A percentile compares a stretch with the other conserved stretches of the same genome.
Evolutionary conservation across 1,140 invertebrate genomes (phyloP).

Genomic region (Bombus turneri): DNA sequence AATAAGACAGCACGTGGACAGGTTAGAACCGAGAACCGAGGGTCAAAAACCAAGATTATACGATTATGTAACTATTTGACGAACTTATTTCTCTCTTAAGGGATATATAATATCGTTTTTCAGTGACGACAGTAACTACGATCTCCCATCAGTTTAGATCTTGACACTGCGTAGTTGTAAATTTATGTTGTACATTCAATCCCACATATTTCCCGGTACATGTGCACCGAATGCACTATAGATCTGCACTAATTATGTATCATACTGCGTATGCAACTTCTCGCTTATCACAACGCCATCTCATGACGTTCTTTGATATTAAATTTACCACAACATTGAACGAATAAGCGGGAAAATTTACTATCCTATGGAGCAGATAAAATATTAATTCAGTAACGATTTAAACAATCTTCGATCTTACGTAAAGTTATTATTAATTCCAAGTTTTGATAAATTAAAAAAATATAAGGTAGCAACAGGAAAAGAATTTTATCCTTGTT

Average conservation of each 20-base stretch:
- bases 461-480: not conserved
- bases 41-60: constrained; percentile 49
- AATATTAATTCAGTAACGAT: constrained; percentile 18
- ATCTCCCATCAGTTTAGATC: constrained; percentile 34
- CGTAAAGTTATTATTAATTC: not conserved
- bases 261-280: not conserved
- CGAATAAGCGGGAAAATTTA: constrained; percentile 20
- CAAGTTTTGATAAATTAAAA: not conserved
- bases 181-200: constrained; percentile 2
- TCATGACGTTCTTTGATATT: not conserved
- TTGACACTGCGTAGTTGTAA: constrained; percentile 35
- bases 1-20: constrained; percentile 39
- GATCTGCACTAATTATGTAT: not conserved
- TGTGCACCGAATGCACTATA: constrained; percentile 12
- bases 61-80: constrained; percentile 27
- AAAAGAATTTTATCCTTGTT: not conserved
- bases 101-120: constrained; percentile 9
- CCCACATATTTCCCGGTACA: constrained; percentile 6
- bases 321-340: constrained; percentile 22
- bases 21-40: constrained; percentile 23
- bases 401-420: not conserved
- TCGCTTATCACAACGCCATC: not conserved
- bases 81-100: not conserved
- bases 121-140: not conserved
- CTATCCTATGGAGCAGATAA: not conserved